Percentiles rank a stretch among this genome's conserved stretches.
Evolutionary conservation across 2,113 vertebrate genomes (phyloP).

Genomic region (Tauraco erythrolophus): DNA sequence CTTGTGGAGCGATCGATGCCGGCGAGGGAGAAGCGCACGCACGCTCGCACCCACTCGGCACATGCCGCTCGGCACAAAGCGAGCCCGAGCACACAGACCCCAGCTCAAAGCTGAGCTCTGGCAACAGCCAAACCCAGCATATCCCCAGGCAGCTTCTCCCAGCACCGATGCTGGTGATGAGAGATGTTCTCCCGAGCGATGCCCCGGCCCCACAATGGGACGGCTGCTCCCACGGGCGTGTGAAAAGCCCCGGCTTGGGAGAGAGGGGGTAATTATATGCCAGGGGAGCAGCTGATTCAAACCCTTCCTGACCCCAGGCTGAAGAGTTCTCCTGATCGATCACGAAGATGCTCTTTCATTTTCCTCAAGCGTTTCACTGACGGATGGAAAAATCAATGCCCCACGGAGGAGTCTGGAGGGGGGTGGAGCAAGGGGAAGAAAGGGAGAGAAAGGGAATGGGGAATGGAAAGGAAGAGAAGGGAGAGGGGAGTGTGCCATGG

Average conservation of each 20-base stretch:
- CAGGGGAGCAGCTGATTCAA: constrained; percentile 67
- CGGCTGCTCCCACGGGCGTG: neutral
- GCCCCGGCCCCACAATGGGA: neutral
- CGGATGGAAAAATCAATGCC: constrained; percentile 82
- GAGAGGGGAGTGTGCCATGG: neutral
- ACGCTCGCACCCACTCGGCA: neutral
- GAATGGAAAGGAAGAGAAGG: neutral
- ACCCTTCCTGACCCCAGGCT: constrained; percentile 67
- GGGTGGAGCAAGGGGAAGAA: constrained; percentile 38
- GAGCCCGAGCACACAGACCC: neutral
- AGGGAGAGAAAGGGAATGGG: neutral
- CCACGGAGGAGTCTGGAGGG: constrained; percentile 49
- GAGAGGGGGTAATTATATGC: constrained; percentile 66
- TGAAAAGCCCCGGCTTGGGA: constrained; percentile 23
- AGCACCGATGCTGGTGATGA: too few relatives aligned
- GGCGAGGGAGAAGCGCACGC: neutral
- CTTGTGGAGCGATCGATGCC: neutral
- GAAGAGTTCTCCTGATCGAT: constrained; percentile 77
- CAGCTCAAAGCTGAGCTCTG: neutral
- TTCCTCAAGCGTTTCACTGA: constrained; percentile 79
- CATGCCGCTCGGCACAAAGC: neutral
- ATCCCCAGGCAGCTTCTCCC: neutral
- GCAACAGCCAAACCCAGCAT: neutral
- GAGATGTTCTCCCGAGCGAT: fast-evolving
- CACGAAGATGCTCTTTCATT: constrained; percentile 77